Conservation (phyloP, 2,113 vertebrate species). For the Psophia crepitans region DNA sequence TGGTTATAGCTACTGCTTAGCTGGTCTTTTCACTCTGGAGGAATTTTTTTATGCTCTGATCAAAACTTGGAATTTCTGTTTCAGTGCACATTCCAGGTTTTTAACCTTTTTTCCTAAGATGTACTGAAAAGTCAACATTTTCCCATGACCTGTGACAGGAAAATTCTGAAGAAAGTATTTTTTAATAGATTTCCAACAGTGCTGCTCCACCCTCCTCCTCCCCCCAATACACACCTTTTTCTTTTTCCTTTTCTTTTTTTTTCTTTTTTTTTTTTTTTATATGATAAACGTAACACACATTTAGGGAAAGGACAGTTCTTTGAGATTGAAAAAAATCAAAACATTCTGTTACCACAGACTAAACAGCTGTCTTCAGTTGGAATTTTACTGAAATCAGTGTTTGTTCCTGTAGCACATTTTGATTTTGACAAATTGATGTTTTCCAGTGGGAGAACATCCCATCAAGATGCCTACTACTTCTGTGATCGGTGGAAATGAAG, state of each 20-base stretch:
- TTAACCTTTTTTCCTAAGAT: background rate
- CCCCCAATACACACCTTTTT: background rate
- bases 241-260: no score
- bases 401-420: background rate
- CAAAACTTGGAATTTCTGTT: background rate
- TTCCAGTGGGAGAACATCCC: slow-evolving; percentile 7
- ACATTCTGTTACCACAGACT: background rate
- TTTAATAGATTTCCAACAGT: background rate
- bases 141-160: background rate
- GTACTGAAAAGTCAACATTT: background rate
- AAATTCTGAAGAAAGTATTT: background rate
- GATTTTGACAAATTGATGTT: slow-evolving; percentile 9
- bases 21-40: background rate
- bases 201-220: no score
- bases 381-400: background rate
- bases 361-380: background rate
- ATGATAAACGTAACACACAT: background rate
- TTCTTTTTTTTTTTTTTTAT: background rate
- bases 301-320: background rate
- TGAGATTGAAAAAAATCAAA: background rate
- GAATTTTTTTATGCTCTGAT: background rate
- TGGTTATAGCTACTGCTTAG: background rate
- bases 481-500: background rate
- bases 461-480: background rate
- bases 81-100: background rate